phyloP scores from a whole-genome alignment of 2,797 vertebrate species.

The Leptoclinus maculatus region DNA sequence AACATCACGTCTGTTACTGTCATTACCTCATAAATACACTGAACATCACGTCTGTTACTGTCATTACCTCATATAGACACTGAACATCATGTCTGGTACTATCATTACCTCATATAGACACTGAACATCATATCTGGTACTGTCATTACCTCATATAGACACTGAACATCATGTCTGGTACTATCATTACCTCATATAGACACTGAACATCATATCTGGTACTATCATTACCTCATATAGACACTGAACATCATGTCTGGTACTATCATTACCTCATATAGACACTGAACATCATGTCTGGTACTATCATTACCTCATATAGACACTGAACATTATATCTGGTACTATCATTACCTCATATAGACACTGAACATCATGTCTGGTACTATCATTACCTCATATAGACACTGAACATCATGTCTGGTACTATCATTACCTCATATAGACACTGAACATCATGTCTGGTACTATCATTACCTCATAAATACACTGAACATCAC shows the following conservation, averaged over 20 bases:
- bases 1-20: neutral
- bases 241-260: neutral
- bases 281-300: neutral
- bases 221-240: neutral
- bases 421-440: neutral
- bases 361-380: neutral
- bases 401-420: constrained; percentile 58
- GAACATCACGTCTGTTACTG: neutral
- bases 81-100: neutral
- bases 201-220: neutral
- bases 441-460: neutral
- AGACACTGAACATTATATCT: neutral
- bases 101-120: neutral
- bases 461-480: neutral
- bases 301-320: neutral
- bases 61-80: neutral
- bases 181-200: neutral
- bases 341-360: neutral
- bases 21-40: neutral
- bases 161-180: constrained; percentile 59
- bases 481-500: neutral
- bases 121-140: neutral
- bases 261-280: neutral
- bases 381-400: neutral
- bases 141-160: neutral